A percentile compares a stretch with the other conserved stretches of the same genome.
Conservation (phyloP, 2,888 invertebrate genomes). For the Drosophila macrothrix region DNA sequence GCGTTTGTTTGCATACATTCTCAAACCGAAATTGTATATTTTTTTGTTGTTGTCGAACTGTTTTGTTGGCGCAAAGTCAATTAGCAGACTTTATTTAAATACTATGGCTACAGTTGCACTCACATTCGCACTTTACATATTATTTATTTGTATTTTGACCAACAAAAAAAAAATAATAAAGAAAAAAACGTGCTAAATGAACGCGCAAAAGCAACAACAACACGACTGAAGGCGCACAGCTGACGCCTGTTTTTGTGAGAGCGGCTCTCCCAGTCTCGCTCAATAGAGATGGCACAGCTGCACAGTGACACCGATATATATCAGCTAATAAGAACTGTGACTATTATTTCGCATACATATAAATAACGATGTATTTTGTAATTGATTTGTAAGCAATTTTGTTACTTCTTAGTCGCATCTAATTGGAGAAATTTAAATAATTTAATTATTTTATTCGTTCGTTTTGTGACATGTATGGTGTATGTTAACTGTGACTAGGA, state of each 20-base stretch:
- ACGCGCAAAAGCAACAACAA: slow-evolving; percentile 36
- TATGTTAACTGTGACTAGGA: slow-evolving; percentile 7
- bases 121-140: slow-evolving; percentile 43
- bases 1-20: slow-evolving; percentile 53
- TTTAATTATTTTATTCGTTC: background rate
- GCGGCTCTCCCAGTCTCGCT: slow-evolving; percentile 31
- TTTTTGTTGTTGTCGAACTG: slow-evolving; percentile 18
- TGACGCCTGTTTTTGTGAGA: slow-evolving; percentile 52
- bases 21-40: slow-evolving; percentile 43
- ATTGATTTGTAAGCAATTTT: background rate
- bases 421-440: slow-evolving; percentile 1
- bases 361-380: too few relatives aligned
- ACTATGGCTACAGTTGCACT: slow-evolving; percentile 44
- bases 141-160: slow-evolving; percentile 46
- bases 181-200: slow-evolving; percentile 64
- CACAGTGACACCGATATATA: background rate
- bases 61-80: slow-evolving; percentile 59
- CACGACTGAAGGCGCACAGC: slow-evolving; percentile 59
- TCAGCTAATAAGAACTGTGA: background rate
- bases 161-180: slow-evolving; percentile 25
- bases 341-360: background rate
- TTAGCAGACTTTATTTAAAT: slow-evolving; percentile 64
- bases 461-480: background rate
- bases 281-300: slow-evolving; percentile 28
- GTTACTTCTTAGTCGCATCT: background rate